Evolutionary conservation across 1,140 invertebrate genomes (phyloP).

Genomic region (Dendrolimus punctatus): DNA sequence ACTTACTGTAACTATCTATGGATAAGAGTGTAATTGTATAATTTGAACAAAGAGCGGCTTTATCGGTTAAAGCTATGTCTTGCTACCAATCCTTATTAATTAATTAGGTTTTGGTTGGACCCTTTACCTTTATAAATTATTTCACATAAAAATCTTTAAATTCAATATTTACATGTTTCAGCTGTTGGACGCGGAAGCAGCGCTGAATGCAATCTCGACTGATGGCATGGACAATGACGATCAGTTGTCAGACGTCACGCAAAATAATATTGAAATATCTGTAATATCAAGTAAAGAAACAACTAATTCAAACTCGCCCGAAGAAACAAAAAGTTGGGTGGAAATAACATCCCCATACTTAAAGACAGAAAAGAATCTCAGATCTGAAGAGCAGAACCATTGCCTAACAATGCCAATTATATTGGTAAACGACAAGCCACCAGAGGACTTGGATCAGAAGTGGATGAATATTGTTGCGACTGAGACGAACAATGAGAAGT

Average conservation of each 20-base stretch:
- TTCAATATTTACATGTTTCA: slow-evolving; percentile 21
- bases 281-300: slow-evolving; percentile 36
- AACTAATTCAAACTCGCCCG: slow-evolving; percentile 26
- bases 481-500: slow-evolving; percentile 40
- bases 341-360: slow-evolving; percentile 26
- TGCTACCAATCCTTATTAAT: too few species aligned
- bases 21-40: too few species aligned
- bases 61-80: too few species aligned
- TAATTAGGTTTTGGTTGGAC: too few species aligned
- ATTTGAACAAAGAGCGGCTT: too few species aligned
- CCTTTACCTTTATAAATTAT: slow-evolving; percentile 2
- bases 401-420: slow-evolving; percentile 52
- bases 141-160: slow-evolving; percentile 2
- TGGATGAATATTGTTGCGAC: slow-evolving; percentile 44
- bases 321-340: slow-evolving; percentile 25
- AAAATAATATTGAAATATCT: slow-evolving; percentile 38
- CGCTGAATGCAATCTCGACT: background rate
- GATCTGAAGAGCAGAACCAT: slow-evolving; percentile 22
- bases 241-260: slow-evolving; percentile 26
- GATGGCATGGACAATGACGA: slow-evolving; percentile 28
- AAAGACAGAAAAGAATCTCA: slow-evolving; percentile 25
- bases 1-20: too few species aligned
- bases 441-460: slow-evolving; percentile 51
- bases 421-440: slow-evolving; percentile 49
- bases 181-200: slow-evolving; percentile 39